phyloP scores from a whole-genome alignment of 2,888 invertebrate genomes.

The Invenusta paracnida region DNA sequence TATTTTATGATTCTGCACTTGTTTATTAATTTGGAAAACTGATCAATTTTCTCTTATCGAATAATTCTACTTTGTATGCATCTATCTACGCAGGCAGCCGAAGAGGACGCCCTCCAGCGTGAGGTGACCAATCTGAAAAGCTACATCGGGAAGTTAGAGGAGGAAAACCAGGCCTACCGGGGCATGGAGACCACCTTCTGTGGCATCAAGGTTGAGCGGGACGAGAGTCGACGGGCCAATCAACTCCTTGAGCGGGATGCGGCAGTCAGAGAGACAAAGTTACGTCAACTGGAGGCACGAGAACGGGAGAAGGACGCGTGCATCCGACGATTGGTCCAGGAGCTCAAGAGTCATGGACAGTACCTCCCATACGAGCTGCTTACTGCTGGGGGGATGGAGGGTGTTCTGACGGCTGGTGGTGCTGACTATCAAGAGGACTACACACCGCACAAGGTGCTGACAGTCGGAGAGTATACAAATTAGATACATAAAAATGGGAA shows the following conservation, averaged over 20 bases:
- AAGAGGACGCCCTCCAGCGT: not conserved
- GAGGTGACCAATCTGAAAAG: not conserved
- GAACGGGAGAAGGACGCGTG: not conserved
- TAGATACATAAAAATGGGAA: too few species aligned
- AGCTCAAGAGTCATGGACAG: not conserved
- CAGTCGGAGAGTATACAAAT: too few species aligned
- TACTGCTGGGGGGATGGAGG: not conserved
- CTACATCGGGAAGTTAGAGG: not conserved
- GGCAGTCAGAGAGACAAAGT: not conserved
- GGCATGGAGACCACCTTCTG: not conserved
- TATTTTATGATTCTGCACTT: too few species aligned
- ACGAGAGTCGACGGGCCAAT: not conserved
- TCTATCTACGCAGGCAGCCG: too few species aligned
- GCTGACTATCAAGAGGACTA: too few species aligned
- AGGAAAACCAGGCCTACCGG: not conserved
- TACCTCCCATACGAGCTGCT: not conserved
- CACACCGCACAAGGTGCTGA: not conserved
- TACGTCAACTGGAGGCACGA: not conserved
- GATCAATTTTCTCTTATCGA: too few species aligned
- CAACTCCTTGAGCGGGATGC: not conserved
- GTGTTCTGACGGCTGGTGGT: too few species aligned
- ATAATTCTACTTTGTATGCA: too few species aligned
- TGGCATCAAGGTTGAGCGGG: not conserved
- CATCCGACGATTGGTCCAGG: constrained; percentile 20
- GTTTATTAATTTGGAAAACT: not conserved